phyloP scores from a whole-genome alignment of 2,888 invertebrate genomes.

The Chrysina gloriosa region DNA sequence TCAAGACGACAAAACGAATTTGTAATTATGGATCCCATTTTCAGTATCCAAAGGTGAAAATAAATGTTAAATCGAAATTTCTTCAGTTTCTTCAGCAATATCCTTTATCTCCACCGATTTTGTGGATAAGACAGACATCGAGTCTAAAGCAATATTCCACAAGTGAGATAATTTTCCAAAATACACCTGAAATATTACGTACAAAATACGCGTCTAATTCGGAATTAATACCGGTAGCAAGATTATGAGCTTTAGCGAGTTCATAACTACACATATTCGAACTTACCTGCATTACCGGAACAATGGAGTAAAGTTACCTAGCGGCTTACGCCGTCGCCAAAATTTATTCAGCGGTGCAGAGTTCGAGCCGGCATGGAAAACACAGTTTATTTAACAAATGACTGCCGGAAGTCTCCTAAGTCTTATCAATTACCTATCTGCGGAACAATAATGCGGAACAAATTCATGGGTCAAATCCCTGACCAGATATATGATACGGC shows the following conservation, averaged over 20 bases:
- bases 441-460: slow-evolving; percentile 34
- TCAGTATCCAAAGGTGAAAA: no score
- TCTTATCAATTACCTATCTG: slow-evolving; percentile 18
- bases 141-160: no score
- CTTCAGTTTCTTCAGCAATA: no score
- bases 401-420: background rate
- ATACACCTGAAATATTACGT: background rate
- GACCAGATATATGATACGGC: slow-evolving; percentile 29
- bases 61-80: no score
- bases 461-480: slow-evolving; percentile 37
- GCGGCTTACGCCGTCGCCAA: background rate
- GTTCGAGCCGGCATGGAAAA: background rate
- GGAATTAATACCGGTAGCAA: background rate
- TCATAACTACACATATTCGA: slow-evolving; percentile 1
- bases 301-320: slow-evolving; percentile 15
- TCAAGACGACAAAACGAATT: no score
- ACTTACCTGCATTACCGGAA: background rate
- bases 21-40: no score
- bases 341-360: slow-evolving; percentile 1
- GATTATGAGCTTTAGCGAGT: slow-evolving; percentile 9
- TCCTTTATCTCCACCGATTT: no score
- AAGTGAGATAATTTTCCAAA: slow-evolving; percentile 8
- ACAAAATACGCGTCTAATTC: background rate
- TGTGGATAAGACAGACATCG: no score
- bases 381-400: slow-evolving; percentile 11